These are phyloP conservation scores for Atherinomorus stipes DNA, from an alignment of 2,113 vertebrate species.

Conservation along the genomic window DNA sequence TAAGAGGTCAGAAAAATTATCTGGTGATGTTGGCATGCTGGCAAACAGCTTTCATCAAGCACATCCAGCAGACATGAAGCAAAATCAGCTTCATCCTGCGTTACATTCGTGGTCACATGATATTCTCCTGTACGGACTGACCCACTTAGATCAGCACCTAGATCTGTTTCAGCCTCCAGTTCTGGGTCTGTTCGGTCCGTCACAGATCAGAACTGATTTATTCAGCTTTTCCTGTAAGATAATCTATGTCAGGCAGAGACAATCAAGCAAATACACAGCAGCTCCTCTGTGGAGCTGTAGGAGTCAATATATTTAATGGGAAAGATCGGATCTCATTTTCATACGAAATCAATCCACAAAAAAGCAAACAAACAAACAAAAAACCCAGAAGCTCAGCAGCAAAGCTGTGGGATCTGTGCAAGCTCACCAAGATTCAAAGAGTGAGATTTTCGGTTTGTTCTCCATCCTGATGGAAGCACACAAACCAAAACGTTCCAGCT, in stretches of 20 bases:
- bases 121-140: too few relatives aligned
- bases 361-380: slow-evolving; percentile 36
- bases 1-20: too few relatives aligned
- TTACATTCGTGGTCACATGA: too few relatives aligned
- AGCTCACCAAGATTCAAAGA: neutral
- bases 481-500: neutral
- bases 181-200: slow-evolving; percentile 10
- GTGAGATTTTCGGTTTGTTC: slow-evolving; percentile 4
- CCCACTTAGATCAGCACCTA: too few relatives aligned
- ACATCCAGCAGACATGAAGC: too few relatives aligned
- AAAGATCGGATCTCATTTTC: slow-evolving; percentile 58
- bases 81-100: too few relatives aligned
- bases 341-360: slow-evolving; percentile 46
- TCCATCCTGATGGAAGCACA: slow-evolving; percentile 10
- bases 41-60: too few relatives aligned
- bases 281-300: slow-evolving; percentile 36
- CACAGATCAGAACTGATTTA: slow-evolving; percentile 12
- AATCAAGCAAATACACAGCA: slow-evolving; percentile 23
- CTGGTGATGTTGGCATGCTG: too few relatives aligned
- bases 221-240: slow-evolving; percentile 1
- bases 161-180: too few relatives aligned
- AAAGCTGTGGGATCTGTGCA: slow-evolving; percentile 23
- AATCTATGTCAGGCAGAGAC: slow-evolving; percentile 48
- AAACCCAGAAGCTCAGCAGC: slow-evolving; percentile 9
- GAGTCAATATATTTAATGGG: slow-evolving; percentile 49